Conservation (phyloP, 2,113 vertebrate species). For the Circaetus gallicus region DNA sequence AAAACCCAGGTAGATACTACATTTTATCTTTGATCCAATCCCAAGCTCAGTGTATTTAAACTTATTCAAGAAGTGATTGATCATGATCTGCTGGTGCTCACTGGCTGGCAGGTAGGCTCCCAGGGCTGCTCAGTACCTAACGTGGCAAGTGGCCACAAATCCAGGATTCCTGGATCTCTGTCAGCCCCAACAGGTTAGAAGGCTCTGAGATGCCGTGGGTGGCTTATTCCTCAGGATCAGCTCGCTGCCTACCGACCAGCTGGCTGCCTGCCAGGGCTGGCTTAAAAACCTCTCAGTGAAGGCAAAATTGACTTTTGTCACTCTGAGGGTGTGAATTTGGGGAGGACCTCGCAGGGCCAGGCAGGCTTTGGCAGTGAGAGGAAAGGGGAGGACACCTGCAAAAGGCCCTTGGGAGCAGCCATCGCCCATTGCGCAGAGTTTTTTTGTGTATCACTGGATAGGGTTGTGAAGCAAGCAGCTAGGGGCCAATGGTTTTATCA, state of each 20-base stretch:
- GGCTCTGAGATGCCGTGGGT: background rate
- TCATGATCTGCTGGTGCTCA: background rate
- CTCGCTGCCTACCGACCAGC: background rate
- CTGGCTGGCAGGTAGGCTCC: background rate
- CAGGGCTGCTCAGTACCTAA: background rate
- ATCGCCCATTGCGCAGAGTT: background rate
- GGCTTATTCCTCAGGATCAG: background rate
- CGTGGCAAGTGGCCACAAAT: background rate
- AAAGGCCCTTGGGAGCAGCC: background rate
- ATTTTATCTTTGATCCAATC: background rate
- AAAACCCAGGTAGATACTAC: background rate
- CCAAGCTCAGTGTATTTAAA: background rate
- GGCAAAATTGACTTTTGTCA: background rate
- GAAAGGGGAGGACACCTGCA: background rate
- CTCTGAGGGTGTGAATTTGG: background rate
- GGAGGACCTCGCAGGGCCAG: background rate
- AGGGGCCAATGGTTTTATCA: background rate
- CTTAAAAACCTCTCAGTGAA: background rate
- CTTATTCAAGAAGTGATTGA: background rate
- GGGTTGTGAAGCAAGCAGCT: background rate
- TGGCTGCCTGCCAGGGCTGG: background rate
- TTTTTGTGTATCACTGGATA: background rate
- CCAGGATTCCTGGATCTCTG: background rate
- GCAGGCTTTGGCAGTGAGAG: background rate
- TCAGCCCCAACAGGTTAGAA: background rate